Evolutionary conservation across 1,140 invertebrate genomes (phyloP), one percentile per base, ranked within the genome.

Genomic region (Philaenus spumarius): DNA sequence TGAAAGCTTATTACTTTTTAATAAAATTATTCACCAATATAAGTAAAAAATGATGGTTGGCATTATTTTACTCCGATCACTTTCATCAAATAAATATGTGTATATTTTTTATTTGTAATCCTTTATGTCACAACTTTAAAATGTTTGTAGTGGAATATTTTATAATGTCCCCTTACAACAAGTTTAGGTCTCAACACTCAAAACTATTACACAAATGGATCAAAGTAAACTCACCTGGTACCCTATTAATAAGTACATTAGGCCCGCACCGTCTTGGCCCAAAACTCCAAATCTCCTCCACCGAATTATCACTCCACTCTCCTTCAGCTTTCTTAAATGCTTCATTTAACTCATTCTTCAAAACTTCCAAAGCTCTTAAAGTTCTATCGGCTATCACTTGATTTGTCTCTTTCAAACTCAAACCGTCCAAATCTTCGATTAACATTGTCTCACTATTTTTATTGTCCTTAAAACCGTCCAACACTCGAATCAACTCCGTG

Each of bases 191-290:
- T n/a, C n/a, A n/a, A n/a, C n/a, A n/a, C n/a, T n/a, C n/a, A n/a
- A n/a, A n/a, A n/a, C n/a, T n/a, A n/a, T n/a, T n/a, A n/a, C n/a
- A n/a, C n/a, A n/a, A n/a, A n/a, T n/a, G n/a, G n/a, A n/a, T n/a
- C n/a, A n/a, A n/a, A n/a, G n/a, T n/a, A n/a, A 40, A 55, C 48
- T 59, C 23, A 65, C 65, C 63, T 53, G 68, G 74, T 1, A 85
- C 77, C 59, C 82, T 75, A 72, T 95, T 96, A 0, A 97, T 67
- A 12, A 98, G 72, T 60, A 97, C 76, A 77, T 97, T 98, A 3
- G 90, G 83, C 12, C 93, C 93, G 69, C 86, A 90, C 68, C 89
- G 84, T 61, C 86, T 81, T 12, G 95, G 95, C 0, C 95, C 95
- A 69, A 96, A 87, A 1, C 87, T 84, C 93, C 93, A 96, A 62